phyloP scores from a whole-genome alignment of 2,113 vertebrate genomes.

The Nothocercus julius region DNA sequence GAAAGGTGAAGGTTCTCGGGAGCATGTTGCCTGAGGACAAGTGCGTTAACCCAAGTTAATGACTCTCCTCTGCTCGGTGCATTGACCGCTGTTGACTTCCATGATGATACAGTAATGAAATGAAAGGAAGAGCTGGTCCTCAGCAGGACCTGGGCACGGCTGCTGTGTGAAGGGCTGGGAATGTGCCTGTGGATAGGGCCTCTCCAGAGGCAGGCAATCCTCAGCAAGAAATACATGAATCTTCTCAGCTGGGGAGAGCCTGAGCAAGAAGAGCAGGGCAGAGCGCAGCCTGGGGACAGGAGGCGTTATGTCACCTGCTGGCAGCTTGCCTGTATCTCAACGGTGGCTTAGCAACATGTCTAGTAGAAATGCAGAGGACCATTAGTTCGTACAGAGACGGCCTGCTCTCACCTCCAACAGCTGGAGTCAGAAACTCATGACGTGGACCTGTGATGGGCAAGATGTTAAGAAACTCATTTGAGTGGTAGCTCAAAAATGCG shows the following conservation, averaged over 20 bases:
- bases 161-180: background rate
- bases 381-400: background rate
- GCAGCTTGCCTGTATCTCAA: background rate
- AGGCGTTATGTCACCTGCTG: background rate
- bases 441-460: background rate
- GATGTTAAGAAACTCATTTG: constrained; percentile 25
- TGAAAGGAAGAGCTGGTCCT: background rate
- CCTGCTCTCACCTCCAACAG: background rate
- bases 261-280: background rate
- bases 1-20: background rate
- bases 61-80: rapidly evolving
- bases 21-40: background rate
- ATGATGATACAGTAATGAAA: rapidly evolving
- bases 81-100: rapidly evolving
- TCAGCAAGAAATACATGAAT: background rate
- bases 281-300: background rate
- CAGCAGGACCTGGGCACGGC: background rate
- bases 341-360: background rate
- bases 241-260: background rate
- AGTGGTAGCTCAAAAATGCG: background rate
- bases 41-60: background rate
- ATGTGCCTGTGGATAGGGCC: too few species aligned
- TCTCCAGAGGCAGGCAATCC: background rate
- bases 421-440: background rate
- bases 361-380: background rate